Evolutionary conservation across 1,140 invertebrate genomes (phyloP), one percentile per base, ranked within the genome.

Genomic region (Conus ventricosus): DNA sequence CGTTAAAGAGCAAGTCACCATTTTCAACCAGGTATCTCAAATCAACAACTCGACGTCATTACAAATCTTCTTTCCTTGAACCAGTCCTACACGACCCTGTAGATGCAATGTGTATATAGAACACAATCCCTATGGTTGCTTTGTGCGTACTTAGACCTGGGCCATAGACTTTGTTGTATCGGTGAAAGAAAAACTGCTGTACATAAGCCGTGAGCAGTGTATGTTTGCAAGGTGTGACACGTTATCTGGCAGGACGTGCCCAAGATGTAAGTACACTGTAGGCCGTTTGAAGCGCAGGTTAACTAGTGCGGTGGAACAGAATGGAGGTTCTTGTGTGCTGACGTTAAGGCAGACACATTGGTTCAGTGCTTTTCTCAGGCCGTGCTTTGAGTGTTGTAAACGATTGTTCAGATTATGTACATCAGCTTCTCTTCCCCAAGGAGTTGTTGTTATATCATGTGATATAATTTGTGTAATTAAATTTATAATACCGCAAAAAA

Each of bases 401-500:
- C 11, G 17, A 71, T 20, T 71, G 67, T n/a, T 71, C 67, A 71
- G 20, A 23, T 71, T 71, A 71, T 71, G 67, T 71, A 71, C 67
- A 71, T 71, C 17, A 71, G 67, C 67, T 71, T 71, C 67, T 71
- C 55, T 57, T 60, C 10, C 83, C 20, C 84, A 13, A 39, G 15
- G 57, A 75, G 27, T 20, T 85, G 27, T 20, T 85, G 84, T 71
- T 39, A 54, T 54, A 85, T 85, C 39, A 75, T 85, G 84, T 85
- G 84, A 85, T 85, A 85, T 85, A 85, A 85, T 51, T 85, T 27
- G 63, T 85, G 60, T 54, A 85, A 85, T 85, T 63, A 84, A 84
- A 39, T 39, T 39, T 39, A 39, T 39, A 85, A 85, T n/a, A 51
- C 23, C 51, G 53, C 23, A 5, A 11, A 13, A 83, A 53, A 83